These are phyloP conservation scores for Caenorhabditis inopinata DNA, from an alignment of 1,140 invertebrate species.

Conservation along the genomic window DNA sequence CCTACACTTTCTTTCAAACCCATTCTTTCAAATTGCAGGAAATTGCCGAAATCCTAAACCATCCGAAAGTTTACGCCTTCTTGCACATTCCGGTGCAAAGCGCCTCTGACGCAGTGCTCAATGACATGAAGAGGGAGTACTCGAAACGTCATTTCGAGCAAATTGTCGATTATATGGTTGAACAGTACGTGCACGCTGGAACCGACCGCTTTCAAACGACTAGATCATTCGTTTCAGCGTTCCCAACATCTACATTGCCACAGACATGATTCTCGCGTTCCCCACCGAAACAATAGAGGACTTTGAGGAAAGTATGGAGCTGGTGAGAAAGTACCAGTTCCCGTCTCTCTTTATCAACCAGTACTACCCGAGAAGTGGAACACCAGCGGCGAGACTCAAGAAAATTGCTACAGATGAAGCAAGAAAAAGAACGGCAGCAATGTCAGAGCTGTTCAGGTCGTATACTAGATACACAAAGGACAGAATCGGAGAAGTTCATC, in stretches of 20 bases:
- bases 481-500: conserved; percentile 76
- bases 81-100: conserved; percentile 96
- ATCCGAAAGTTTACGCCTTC: conserved; percentile 88
- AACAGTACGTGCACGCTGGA: conserved; percentile 71
- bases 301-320: conserved; percentile 82
- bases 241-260: conserved; percentile 86
- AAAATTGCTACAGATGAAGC: conserved; percentile 75
- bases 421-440: conserved; percentile 75
- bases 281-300: conserved; percentile 89
- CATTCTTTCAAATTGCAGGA: conserved; percentile 69
- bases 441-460: conserved; percentile 87
- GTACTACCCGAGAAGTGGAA: conserved; percentile 91
- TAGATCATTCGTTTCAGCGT: conserved; percentile 73
- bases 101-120: conserved; percentile 86
- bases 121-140: conserved; percentile 96
- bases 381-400: conserved; percentile 85
- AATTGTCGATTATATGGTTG: conserved; percentile 81
- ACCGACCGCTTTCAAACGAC: too few species aligned
- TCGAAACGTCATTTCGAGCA: conserved; percentile 81
- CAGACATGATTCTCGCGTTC: conserved; percentile 97
- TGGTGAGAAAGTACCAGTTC: conserved; percentile 86
- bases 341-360: conserved; percentile 95
- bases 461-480: conserved; percentile 80
- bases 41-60: conserved; percentile 82
- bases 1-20: background rate